phyloP scores from a whole-genome alignment of 2,888 invertebrate species.

The Muschampia plurimacula region DNA sequence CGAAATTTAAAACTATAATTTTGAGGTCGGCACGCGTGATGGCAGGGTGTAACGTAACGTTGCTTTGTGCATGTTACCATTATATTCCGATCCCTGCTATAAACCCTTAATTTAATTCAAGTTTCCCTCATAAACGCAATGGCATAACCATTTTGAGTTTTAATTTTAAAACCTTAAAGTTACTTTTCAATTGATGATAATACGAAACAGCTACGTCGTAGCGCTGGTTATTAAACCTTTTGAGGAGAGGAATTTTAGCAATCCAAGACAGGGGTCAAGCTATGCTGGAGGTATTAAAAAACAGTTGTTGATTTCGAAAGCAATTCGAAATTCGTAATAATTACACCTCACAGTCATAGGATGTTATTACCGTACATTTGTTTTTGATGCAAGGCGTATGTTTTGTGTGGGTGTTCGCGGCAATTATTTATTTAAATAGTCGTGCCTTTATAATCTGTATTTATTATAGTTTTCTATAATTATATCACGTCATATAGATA shows the following conservation, averaged over 20 bases:
- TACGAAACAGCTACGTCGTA: slow-evolving; percentile 15
- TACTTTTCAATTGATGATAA: slow-evolving; percentile 14
- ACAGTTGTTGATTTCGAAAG: slow-evolving; percentile 74
- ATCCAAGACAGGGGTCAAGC: slow-evolving; percentile 50
- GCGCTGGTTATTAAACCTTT: slow-evolving; percentile 41
- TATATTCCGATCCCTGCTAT: slow-evolving; percentile 56
- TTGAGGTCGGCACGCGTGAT: slow-evolving; percentile 66
- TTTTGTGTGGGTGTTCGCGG: slow-evolving; percentile 58
- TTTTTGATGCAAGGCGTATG: slow-evolving; percentile 61
- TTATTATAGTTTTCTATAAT: slow-evolving; percentile 44
- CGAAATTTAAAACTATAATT: slow-evolving; percentile 68
- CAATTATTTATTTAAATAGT: slow-evolving; percentile 51
- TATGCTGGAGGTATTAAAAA: slow-evolving; percentile 57
- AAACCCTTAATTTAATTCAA: slow-evolving; percentile 5
- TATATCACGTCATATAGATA: slow-evolving; percentile 18
- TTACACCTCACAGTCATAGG: slow-evolving; percentile 61
- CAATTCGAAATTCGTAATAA: slow-evolving; percentile 69
- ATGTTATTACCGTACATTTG: slow-evolving; percentile 68
- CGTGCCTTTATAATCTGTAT: slow-evolving; percentile 28
- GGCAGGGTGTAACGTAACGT: slow-evolving; percentile 57
- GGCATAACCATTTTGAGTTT: not conserved
- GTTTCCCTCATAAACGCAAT: not conserved
- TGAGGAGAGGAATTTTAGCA: slow-evolving; percentile 52
- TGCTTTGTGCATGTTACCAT: slow-evolving; percentile 64
- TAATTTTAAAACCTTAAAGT: slow-evolving; percentile 1